Conservation (phyloP, 2,113 vertebrate species). For the Pituophis catenifer region DNA sequence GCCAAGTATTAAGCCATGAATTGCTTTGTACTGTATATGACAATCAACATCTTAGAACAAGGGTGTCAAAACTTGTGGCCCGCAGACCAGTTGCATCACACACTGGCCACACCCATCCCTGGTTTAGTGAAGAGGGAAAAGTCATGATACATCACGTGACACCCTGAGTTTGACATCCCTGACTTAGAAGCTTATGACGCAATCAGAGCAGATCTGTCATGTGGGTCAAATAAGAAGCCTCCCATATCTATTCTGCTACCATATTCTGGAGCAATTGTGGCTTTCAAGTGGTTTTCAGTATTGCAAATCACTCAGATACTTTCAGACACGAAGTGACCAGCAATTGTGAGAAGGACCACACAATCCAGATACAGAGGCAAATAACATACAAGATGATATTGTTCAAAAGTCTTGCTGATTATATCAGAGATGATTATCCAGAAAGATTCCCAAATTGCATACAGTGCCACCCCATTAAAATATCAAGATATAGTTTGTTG, state of each 20-base stretch:
- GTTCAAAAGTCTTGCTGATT: background rate
- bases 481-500: background rate
- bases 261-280: background rate
- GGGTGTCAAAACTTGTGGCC: too few relatives aligned
- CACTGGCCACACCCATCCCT: too few relatives aligned
- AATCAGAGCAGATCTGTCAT: background rate
- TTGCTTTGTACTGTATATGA: background rate
- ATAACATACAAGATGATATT: background rate
- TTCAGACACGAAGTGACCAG: background rate
- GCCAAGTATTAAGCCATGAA: background rate
- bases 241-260: background rate
- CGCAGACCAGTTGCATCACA: too few relatives aligned
- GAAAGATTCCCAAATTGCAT: background rate
- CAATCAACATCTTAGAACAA: background rate
- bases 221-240: background rate
- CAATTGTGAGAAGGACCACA: background rate
- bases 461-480: background rate
- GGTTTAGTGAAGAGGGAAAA: too few relatives aligned
- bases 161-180: too few relatives aligned
- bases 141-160: too few relatives aligned
- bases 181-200: background rate
- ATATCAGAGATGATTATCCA: background rate
- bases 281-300: background rate
- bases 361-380: background rate
- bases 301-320: background rate